phyloP scores from a whole-genome alignment of 2,113 vertebrate genomes.

The Piaya cayana region DNA sequence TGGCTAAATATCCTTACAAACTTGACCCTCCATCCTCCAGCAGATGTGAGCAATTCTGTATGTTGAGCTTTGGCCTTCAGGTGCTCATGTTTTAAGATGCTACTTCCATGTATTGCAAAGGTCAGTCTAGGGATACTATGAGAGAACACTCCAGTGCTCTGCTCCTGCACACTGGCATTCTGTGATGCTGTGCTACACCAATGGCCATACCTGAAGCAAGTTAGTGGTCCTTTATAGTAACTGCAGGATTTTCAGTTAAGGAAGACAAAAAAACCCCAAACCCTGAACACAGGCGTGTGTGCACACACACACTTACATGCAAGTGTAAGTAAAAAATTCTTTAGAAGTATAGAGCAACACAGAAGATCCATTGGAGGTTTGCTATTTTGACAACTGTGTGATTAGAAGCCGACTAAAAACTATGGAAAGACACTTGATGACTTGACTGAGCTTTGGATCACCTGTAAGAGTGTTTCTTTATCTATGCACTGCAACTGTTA shows the following conservation, averaged over 20 bases:
- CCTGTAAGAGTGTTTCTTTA: slow-evolving; percentile 37
- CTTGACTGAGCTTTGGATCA: slow-evolving; percentile 27
- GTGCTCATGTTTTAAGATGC: background rate
- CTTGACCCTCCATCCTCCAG: background rate
- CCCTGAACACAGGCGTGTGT: too few relatives aligned
- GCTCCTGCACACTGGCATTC: background rate
- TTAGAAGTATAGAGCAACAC: background rate
- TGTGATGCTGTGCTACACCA: background rate
- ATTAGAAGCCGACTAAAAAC: background rate
- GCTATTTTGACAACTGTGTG: background rate
- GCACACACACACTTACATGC: background rate
- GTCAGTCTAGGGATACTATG: background rate
- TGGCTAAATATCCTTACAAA: background rate
- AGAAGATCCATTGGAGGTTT: background rate
- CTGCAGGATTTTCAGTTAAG: background rate
- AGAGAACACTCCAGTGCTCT: background rate
- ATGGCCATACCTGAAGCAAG: background rate
- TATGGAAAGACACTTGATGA: background rate
- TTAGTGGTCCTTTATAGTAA: background rate
- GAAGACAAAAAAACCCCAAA: background rate
- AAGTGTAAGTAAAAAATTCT: background rate
- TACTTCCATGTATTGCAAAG: background rate
- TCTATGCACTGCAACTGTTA: background rate
- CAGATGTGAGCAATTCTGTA: background rate
- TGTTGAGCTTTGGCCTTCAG: background rate